Base-by-base conservation (phyloP, 2,888 invertebrate species). In the Limnephilus rhombicus region DNA sequence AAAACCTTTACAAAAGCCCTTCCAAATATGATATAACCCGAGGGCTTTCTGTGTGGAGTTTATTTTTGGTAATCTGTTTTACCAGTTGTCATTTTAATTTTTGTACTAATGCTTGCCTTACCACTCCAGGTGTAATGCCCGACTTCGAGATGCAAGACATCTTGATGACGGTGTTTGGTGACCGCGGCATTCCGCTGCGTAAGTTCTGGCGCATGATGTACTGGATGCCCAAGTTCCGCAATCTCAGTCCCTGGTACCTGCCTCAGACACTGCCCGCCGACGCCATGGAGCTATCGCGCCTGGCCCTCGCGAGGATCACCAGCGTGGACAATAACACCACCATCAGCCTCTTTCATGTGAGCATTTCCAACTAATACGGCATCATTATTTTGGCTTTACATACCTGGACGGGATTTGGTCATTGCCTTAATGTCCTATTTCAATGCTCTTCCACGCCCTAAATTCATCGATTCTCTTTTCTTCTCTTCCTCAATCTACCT, bases 151-250 rank as follows among this genome's bases (percentile, higher is more conserved):
- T 98, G 96, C 98, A 99, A 94, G 96, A 97, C 90, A 97, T 98
- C 95, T 95, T 99, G 13, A 94, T 98, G 1, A 98, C 98, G 94
- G 97, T 98, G 88, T 99, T 99, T 95, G 99, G 99, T 0, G 95
- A 95, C 37, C 96, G 97, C 94, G 98, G 98, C 0, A 96, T 97
- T 94, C 98, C 98, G 0, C 94, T 98, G 9, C 96, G 98, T 91
- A 98, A 98, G 94, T 98, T 96, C 94, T 97, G 98, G 97, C 96
- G 98, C 18, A 98, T 98, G 98, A 97, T 98, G 97, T 98, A 98
- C 94, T 98, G 98, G 98, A 97, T 98, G 97, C 99, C 99, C 0
- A 99, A 99, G 95, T 98, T 99, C 94, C 98, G 97, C 94, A 97
- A 99, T 94, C 95, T 98, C 0, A 98, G 98, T 91, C 99, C 99